phyloP scores from a whole-genome alignment of 2,113 vertebrate genomes.

The Paramormyrops kingsleyae region DNA sequence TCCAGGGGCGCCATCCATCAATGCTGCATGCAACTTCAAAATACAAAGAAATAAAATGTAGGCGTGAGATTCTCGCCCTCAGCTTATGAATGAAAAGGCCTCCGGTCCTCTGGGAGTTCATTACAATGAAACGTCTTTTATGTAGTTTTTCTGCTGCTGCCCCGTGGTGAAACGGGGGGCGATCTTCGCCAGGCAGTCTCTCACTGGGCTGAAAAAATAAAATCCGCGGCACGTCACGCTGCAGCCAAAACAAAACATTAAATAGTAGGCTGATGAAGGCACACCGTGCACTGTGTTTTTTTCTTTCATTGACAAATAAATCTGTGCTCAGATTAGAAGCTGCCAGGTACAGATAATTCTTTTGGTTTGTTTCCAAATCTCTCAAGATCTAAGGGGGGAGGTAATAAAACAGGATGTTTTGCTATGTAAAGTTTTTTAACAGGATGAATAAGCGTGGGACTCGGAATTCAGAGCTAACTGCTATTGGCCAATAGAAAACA shows the following conservation, averaged over 20 bases:
- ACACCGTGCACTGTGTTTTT: not conserved
- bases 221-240: conserved; percentile 9
- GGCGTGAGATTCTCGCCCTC: not conserved
- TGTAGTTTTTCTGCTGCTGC: conserved; percentile 17
- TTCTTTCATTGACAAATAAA: conserved; percentile 17
- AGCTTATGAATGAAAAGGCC: not conserved
- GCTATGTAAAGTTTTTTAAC: conserved; percentile 13
- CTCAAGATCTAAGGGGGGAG: not conserved
- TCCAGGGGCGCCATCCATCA: not conserved
- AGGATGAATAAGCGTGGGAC: not conserved
- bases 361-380: conserved; percentile 17
- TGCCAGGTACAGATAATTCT: not conserved
- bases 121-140: conserved; percentile 28
- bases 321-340: conserved; percentile 16
- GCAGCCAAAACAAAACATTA: conserved; percentile 22
- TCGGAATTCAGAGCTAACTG: not conserved
- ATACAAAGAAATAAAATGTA: not conserved
- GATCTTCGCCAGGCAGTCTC: not conserved
- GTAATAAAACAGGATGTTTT: conserved; percentile 16
- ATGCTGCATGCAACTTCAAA: not conserved
- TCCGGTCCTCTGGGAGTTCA: conserved; percentile 26
- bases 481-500: not conserved
- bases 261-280: not conserved
- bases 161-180: conserved; percentile 15
- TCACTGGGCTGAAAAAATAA: conserved; percentile 16